phyloP scores from a whole-genome alignment of 1,140 invertebrate genomes.

The Octopus sinensis region DNA sequence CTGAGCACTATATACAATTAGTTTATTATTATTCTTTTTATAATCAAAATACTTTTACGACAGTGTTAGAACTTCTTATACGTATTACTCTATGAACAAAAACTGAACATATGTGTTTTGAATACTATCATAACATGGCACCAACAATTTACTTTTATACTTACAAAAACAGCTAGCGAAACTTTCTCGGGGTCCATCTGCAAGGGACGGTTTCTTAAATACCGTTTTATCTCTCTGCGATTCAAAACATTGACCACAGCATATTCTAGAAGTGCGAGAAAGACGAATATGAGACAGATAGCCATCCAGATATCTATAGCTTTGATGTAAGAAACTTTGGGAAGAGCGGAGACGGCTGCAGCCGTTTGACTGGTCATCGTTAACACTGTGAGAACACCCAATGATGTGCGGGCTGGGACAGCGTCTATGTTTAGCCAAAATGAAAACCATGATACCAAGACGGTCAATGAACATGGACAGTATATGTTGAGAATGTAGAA shows the following conservation, averaged over 20 bases:
- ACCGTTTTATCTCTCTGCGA: neutral
- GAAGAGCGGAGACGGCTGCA: constrained; percentile 26
- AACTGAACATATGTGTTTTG: too few species aligned
- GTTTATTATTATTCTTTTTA: too few species aligned
- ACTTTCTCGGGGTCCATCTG: neutral
- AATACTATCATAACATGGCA: too few species aligned
- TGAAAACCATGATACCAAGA: constrained; percentile 92
- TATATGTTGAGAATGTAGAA: constrained; percentile 90
- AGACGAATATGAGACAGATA: constrained; percentile 28
- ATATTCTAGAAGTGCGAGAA: constrained; percentile 29
- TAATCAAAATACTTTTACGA: too few species aligned
- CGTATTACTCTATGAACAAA: too few species aligned
- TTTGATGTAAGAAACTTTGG: constrained; percentile 33
- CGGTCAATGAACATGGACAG: constrained; percentile 86
- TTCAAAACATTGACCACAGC: constrained; percentile 28
- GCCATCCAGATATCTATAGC: constrained; percentile 58
- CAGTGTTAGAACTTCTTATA: too few species aligned
- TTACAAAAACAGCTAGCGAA: neutral
- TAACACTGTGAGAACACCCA: constrained; percentile 57
- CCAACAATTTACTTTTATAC: neutral
- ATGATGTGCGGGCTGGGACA: constrained; percentile 63
- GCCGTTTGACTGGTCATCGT: constrained; percentile 37
- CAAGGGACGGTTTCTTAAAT: neutral
- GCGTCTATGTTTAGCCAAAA: constrained; percentile 78
- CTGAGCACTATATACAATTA: too few species aligned